phyloP scores from a whole-genome alignment of 2,888 invertebrate species.

The Brenthis hecate region DNA sequence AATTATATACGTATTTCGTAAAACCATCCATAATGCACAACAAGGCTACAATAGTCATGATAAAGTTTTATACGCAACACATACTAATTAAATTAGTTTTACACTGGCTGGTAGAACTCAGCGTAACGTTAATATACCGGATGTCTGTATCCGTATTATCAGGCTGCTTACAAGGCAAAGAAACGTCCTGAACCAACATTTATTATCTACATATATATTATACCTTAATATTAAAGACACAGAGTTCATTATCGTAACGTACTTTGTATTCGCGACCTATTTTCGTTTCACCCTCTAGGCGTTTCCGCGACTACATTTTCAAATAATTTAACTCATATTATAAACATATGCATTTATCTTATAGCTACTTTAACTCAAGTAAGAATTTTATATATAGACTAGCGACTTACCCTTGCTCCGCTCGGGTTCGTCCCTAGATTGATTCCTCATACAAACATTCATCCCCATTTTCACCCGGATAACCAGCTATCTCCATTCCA shows the following conservation, averaged over 20 bases:
- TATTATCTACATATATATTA: background rate
- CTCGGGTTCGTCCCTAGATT: no score
- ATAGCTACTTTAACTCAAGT: background rate
- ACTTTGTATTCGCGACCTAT: conserved; percentile 21
- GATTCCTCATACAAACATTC: no score
- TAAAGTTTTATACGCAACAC: conserved; percentile 29
- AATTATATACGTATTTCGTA: conserved; percentile 7
- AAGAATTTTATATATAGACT: no score
- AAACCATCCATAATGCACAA: conserved; percentile 1
- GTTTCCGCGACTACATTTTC: conserved; percentile 30
- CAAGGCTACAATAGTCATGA: conserved; percentile 26
- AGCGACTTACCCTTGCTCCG: no score
- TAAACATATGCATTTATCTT: conserved; percentile 10
- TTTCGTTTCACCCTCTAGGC: conserved; percentile 27
- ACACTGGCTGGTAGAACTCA: conserved; percentile 35
- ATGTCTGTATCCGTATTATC: conserved; percentile 32
- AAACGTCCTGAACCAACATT: conserved; percentile 22
- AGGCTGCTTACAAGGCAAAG: conserved; percentile 34
- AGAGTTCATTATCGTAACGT: conserved; percentile 17
- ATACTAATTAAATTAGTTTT: conserved; percentile 40
- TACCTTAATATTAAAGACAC: background rate
- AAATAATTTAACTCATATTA: conserved; percentile 10
- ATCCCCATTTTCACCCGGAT: no score
- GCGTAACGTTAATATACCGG: conserved; percentile 34
- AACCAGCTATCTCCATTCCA: no score